These are phyloP conservation scores for Neodon shergylaensis DNA, from an alignment of 2,113 vertebrate genomes.

Conservation along the genomic window DNA sequence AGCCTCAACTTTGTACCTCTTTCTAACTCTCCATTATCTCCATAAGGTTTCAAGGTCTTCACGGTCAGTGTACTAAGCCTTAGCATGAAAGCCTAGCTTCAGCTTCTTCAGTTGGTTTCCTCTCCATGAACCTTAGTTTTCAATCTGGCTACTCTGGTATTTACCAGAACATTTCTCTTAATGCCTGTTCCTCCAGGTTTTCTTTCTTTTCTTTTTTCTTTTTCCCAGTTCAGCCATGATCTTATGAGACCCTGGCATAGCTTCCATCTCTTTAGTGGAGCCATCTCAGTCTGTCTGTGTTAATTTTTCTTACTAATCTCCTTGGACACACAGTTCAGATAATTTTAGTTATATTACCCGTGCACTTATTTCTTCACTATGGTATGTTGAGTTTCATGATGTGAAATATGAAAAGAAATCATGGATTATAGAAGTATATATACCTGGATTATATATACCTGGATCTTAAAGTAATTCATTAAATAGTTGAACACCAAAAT, in stretches of 20 bases:
- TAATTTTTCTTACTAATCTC: background rate
- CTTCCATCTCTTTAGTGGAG: background rate
- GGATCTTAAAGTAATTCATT: slow-evolving; percentile 36
- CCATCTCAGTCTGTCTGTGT: background rate
- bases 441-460: background rate
- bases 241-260: background rate
- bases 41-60: background rate
- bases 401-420: background rate
- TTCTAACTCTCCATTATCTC: background rate
- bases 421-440: background rate
- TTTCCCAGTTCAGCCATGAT: background rate
- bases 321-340: background rate
- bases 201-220: no score
- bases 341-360: background rate
- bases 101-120: background rate
- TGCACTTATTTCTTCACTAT: background rate
- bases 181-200: background rate
- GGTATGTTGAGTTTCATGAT: background rate
- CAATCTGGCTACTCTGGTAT: background rate
- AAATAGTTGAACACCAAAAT: background rate
- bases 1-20: background rate
- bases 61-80: background rate
- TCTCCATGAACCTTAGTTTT: background rate
- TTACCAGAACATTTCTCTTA: background rate
- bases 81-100: background rate